Base-by-base conservation (phyloP, 92 coral and sea anemone species). In the Zoanthus sansibaricus region DNA sequence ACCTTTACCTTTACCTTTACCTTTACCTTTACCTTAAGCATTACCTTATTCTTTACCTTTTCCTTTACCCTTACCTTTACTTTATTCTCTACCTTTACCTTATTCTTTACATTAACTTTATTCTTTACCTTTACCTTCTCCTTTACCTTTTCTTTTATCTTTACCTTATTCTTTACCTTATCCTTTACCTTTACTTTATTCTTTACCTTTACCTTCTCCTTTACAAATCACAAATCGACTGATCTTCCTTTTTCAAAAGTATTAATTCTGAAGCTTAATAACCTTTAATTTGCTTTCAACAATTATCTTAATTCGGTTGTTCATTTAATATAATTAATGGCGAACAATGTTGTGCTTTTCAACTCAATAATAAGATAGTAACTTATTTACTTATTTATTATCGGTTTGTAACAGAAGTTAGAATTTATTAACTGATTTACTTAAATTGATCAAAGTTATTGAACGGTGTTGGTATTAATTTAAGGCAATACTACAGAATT, bases 401-500 rank as follows among this genome's bases (percentile, higher is more conserved):
- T 25, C 52, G 52, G 52, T 48, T n/a, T 61, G 68, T 61, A 25
- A 25, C 25, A 25, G 25, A 25, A 25, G 25, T 25, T 25, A 25
- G 25, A 25, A 25, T 25, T 25, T 25, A 25, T 25, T 25, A 25
- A 25, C 25, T 25, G 0, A 25, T 25, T 25, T 25, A 25, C 25
- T 25, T 0, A 25, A 25, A 37, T 37, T 58, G 37, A 11, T 5
- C 25, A 47, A 55, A 12, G 56, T 49, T 4, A 46, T 45, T 17
- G 21, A 16, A 30, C 49, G 0, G 25, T 73, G 7, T 30, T 56
- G 51, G 10, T 68, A 17, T 17, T 17, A 62, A 17, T 4, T 78
- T 25, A 4, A 90, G 93, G 75, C 4, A 54, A 61, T 25, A 47
- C 79, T 55, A 31, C 80, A 45, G 82, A 61, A 55, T 31, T 87